Conservation (phyloP, 2,888 invertebrate species). For the Macaria notata region DNA sequence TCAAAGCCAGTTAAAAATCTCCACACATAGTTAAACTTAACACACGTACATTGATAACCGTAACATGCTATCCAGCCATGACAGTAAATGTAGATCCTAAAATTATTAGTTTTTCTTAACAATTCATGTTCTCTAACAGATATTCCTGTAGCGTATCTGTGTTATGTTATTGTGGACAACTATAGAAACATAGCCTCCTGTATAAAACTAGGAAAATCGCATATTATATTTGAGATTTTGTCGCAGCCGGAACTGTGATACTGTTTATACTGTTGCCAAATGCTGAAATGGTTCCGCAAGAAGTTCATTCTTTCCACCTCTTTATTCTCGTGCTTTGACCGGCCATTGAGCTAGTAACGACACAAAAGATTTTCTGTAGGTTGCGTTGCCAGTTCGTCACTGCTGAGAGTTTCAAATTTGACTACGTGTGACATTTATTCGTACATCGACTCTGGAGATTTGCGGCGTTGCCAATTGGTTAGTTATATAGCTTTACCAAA, state of each 20-base stretch:
- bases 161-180: too few species aligned
- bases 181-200: too few species aligned
- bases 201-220: too few species aligned
- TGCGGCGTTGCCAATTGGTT: too few species aligned
- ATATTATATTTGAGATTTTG: too few species aligned
- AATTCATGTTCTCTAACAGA: too few species aligned
- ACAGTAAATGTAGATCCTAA: not conserved
- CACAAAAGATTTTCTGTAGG: slow-evolving; percentile 26
- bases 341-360: slow-evolving; percentile 26
- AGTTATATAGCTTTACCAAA: too few species aligned
- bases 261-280: slow-evolving; percentile 4
- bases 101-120: too few species aligned
- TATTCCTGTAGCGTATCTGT: too few species aligned
- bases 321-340: slow-evolving; percentile 27
- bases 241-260: not conserved
- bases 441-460: not conserved
- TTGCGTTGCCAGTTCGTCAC: slow-evolving; percentile 22
- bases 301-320: slow-evolving; percentile 25
- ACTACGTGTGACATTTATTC: slow-evolving; percentile 10
- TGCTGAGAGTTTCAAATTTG: slow-evolving; percentile 15
- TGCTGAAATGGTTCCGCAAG: slow-evolving; percentile 23
- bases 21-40: not conserved
- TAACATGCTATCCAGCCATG: not conserved
- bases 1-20: slow-evolving; percentile 2
- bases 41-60: not conserved